Evolutionary conservation across 2,113 vertebrate species (phyloP).

Genomic region (Pelobates fuscus): DNA sequence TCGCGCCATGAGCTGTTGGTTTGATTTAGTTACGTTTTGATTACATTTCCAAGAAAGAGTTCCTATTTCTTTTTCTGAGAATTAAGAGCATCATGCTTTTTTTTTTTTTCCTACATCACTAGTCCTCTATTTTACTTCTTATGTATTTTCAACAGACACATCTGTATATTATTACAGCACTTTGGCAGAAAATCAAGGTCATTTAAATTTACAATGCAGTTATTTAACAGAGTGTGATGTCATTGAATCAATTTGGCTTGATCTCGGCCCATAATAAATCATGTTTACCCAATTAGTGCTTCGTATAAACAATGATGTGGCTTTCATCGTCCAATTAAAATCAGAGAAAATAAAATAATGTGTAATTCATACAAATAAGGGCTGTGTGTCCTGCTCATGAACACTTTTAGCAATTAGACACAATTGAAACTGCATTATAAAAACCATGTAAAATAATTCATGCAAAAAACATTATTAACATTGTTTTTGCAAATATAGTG

Average conservation of each 20-base stretch:
- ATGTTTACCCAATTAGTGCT: constrained; percentile 44
- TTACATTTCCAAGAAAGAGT: constrained; percentile 37
- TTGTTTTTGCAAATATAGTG: no score
- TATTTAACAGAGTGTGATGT: constrained; percentile 35
- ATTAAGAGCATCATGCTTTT: constrained; percentile 10
- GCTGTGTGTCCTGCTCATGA: constrained; percentile 13
- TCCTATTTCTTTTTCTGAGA: constrained; percentile 3
- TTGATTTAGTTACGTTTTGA: constrained; percentile 31
- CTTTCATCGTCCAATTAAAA: constrained; percentile 17
- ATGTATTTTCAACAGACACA: constrained; percentile 21
- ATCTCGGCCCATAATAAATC: constrained; percentile 32
- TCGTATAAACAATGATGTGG: constrained; percentile 39
- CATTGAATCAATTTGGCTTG: constrained; percentile 36
- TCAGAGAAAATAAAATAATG: constrained; percentile 29
- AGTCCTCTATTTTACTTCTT: constrained; percentile 24
- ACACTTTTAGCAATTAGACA: neutral
- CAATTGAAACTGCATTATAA: no score
- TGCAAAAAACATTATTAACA: no score
- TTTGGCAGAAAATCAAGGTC: constrained; percentile 42
- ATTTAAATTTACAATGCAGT: constrained; percentile 33
- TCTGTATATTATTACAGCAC: constrained; percentile 40
- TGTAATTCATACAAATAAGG: constrained; percentile 19
- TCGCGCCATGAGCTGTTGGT: constrained; percentile 25
- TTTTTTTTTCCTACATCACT: constrained; percentile 24
- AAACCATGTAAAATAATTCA: no score